Evolutionary conservation across 2,888 invertebrate genomes (phyloP), one percentile per base, ranked within the genome.

Genomic region (Synergus itoensis): DNA sequence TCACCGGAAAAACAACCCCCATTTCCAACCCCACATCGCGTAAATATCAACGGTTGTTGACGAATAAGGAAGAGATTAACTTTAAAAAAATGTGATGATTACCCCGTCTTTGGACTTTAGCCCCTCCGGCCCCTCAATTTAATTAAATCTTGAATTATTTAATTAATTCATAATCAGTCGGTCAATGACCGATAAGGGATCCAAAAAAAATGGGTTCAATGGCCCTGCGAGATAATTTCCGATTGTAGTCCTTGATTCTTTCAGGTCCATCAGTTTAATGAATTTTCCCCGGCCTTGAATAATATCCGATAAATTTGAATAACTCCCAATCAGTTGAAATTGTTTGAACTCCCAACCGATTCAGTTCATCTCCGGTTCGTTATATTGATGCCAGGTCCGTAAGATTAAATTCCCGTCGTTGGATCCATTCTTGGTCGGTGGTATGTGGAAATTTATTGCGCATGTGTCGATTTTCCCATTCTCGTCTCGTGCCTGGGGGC

Each of bases 391-490:
- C n/a, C 18, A 57, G 57, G 57, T 57, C 11, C 48, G 28, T 28
- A 48, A 73, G 14, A 53, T 48, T 16, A 28, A 53, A n/a, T 73
- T 11, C 5, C 36, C 16, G 8, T 48, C 9, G 45, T 45, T 53
- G 28, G 53, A 57, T 53, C 36, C 36, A 40, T 73, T 53, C 53
- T 53, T 40, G 53, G 36, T 48, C 7, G 36, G 18, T 40, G n/a
- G 36, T n/a, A 53, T 73, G 53, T 57, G 40, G 36, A 73, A 53
- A 73, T 40, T 73, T 53, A 36, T 67, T 45, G 67, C 45, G 48
- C 48, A 53, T 69, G 69, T 21, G 40, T 69, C 40, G 41, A 53
- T 62, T 78, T 73, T 78, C 57, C 73, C 69, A 53, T 69, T 76
- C 76, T 76, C 45, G 60, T 63, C 63, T 63, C 43, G 76, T 62